Percentiles rank a stretch among this genome's conserved stretches.
Conservation (phyloP, 1,140 invertebrate species). For the Rhyzopertha dominica region DNA sequence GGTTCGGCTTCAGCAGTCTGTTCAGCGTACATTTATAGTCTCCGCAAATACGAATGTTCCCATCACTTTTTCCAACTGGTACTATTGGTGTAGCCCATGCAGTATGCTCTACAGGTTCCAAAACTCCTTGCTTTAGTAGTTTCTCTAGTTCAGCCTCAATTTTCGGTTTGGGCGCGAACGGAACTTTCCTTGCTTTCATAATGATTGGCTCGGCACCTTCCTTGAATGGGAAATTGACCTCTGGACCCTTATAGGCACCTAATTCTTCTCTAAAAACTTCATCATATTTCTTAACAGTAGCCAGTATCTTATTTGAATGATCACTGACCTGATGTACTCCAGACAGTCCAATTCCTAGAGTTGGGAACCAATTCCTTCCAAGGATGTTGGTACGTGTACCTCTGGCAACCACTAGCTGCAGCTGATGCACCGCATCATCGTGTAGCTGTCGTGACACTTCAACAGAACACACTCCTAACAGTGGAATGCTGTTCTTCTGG, state of each 20-base stretch:
- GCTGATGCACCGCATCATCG: no score
- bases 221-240: constrained; percentile 4
- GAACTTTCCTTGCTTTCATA: constrained; percentile 7
- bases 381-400: no score
- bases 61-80: constrained; percentile 39
- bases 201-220: neutral
- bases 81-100: constrained; percentile 46
- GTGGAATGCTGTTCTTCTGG: no score
- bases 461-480: no score
- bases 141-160: constrained; percentile 2
- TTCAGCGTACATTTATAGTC: constrained; percentile 36
- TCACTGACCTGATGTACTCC: no score
- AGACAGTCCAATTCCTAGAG: no score
- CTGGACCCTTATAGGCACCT: constrained; percentile 3
- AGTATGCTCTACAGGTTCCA: constrained; percentile 9
- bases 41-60: constrained; percentile 39
- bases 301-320: no score
- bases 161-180: constrained; percentile 5
- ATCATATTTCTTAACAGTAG: no score
- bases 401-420: no score
- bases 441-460: no score
- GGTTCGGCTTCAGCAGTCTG: constrained; percentile 14
- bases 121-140: constrained; percentile 1
- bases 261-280: constrained; percentile 12
- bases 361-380: no score